Percentiles rank a stretch among this genome's conserved stretches.
Conservation (phyloP, 30 jellyfish, hydroid and myxozoan genomes). For the Clytia hemisphaerica region DNA sequence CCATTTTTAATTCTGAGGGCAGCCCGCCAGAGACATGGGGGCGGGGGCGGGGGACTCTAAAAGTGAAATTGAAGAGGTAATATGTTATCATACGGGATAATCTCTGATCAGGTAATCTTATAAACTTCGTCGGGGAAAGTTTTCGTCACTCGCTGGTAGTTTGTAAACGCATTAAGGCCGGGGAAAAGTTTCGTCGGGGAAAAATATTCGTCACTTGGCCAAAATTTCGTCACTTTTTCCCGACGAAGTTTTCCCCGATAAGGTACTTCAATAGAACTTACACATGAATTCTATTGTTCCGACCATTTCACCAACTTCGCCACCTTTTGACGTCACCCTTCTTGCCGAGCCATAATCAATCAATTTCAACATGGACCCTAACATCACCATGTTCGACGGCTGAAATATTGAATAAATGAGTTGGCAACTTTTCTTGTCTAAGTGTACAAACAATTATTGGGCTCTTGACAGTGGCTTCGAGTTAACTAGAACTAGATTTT, state of each 20-base stretch:
- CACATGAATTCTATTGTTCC: slow-evolving; percentile 98
- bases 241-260: no score
- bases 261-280: no score
- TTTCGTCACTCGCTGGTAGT: neutral
- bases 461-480: neutral
- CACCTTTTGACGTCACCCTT: slow-evolving; percentile 44
- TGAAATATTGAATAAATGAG: neutral
- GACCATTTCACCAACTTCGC: slow-evolving; percentile 99
- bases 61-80: neutral
- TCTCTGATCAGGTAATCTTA: neutral
- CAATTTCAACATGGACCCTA: slow-evolving; percentile 53
- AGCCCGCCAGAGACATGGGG: neutral
- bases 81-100: neutral
- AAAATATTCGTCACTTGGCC: no score
- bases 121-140: no score
- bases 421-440: no score
- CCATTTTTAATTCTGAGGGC: neutral
- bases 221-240: no score
- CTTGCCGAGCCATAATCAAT: slow-evolving; percentile 89
- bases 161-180: no score
- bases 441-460: no score
- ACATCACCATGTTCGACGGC: slow-evolving; percentile 81
- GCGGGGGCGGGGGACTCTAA: neutral
- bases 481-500: neutral
- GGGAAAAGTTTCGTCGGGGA: no score